Percentiles rank a stretch among this genome's conserved stretches.
These are phyloP conservation scores for Hyphantria cunea DNA, from an alignment of 1,140 invertebrate genomes.

Conservation along the genomic window DNA sequence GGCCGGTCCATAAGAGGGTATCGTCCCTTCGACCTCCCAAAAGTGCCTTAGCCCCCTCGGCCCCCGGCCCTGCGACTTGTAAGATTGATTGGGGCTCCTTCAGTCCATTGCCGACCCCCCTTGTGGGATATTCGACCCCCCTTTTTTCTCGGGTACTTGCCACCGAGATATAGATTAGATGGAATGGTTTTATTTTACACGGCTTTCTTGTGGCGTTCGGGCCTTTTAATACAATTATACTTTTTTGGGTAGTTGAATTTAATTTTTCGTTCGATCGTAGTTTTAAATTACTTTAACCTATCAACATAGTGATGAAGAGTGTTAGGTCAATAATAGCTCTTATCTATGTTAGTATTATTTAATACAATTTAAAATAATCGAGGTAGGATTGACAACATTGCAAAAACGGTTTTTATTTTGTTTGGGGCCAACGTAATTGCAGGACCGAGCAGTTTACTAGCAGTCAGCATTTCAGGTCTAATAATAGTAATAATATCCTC, in stretches of 20 bases:
- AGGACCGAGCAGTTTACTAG: too few relatives aligned
- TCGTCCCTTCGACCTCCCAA: conserved; percentile 66
- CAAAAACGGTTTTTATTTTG: too few relatives aligned
- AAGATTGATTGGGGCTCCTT: conserved; percentile 81
- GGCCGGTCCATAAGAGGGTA: conserved; percentile 70
- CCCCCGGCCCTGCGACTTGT: conserved; percentile 70
- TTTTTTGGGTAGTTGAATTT: conserved; percentile 10
- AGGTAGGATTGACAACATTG: too few relatives aligned
- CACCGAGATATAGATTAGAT: conserved; percentile 52
- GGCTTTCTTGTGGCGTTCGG: conserved; percentile 21
- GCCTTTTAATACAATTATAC: conserved; percentile 13
- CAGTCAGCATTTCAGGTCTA: too few relatives aligned
- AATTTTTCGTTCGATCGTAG: neutral
- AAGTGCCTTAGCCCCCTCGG: conserved; percentile 41
- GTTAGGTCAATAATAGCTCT: too few relatives aligned
- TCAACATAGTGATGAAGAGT: neutral
- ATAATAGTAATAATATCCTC: too few relatives aligned
- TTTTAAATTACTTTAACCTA: too few relatives aligned
- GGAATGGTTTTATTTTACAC: conserved; percentile 38
- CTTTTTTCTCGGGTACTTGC: conserved; percentile 73
- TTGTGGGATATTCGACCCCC: conserved; percentile 66
- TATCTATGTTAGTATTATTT: too few relatives aligned
- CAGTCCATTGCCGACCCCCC: conserved; percentile 76
- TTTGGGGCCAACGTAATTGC: too few relatives aligned
- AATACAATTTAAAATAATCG: too few relatives aligned